Conservation (phyloP, 2,797 vertebrate species). For the Alosa sapidissima region DNA sequence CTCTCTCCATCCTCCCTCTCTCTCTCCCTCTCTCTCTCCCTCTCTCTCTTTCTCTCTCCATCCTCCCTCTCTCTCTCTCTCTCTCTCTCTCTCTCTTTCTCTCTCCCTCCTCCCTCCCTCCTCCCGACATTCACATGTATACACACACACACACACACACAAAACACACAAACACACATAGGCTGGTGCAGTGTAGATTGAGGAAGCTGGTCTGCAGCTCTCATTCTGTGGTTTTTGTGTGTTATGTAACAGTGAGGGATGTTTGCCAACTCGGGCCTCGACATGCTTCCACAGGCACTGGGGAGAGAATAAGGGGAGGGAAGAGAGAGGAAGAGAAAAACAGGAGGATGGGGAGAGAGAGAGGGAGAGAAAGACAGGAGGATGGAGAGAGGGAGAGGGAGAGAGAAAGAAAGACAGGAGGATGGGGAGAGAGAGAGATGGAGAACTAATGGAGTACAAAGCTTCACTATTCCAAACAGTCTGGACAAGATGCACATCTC, state of each 20-base stretch:
- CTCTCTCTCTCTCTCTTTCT: no score
- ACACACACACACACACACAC: background rate
- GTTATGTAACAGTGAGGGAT: slow-evolving; percentile 54
- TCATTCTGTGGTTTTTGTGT: slow-evolving; percentile 37
- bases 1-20: no score
- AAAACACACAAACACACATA: background rate
- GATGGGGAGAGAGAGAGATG: slow-evolving; percentile 34
- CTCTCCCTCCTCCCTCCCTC: no score
- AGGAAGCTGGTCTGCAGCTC: slow-evolving; percentile 28
- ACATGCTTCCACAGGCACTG: slow-evolving; percentile 49
- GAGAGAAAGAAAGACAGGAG: background rate
- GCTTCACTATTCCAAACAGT: slow-evolving; percentile 44
- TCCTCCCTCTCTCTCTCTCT: no score
- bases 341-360: background rate
- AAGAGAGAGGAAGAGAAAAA: background rate
- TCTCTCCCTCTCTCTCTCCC: no score
- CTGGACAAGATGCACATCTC: slow-evolving; percentile 18
- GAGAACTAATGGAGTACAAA: slow-evolving; percentile 15
- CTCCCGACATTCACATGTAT: background rate
- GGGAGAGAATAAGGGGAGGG: slow-evolving; percentile 17
- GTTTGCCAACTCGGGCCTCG: slow-evolving; percentile 36
- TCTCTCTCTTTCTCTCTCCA: no score
- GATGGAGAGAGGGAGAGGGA: background rate
- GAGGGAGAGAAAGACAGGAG: background rate
- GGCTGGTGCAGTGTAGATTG: background rate